Conservation (phyloP, 1,140 invertebrate species). For the Leptopilina boulardi region DNA sequence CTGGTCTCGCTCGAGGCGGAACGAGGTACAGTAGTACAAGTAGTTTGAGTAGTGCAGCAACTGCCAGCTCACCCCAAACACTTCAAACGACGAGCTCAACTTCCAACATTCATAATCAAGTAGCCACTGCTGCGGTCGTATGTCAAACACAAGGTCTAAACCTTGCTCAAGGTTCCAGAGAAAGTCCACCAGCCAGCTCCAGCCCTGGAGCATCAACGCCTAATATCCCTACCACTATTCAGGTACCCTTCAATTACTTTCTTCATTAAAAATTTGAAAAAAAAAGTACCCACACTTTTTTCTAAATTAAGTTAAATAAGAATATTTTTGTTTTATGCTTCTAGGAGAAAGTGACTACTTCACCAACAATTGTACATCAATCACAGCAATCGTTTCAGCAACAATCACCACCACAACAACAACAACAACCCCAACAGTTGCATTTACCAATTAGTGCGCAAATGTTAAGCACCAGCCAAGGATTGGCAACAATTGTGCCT, state of each 20-base stretch:
- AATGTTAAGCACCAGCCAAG: constrained; percentile 72
- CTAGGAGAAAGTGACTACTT: constrained; percentile 52
- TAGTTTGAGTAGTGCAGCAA: constrained; percentile 71
- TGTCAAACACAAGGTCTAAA: constrained; percentile 73
- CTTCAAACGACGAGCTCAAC: constrained; percentile 60
- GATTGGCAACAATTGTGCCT: constrained; percentile 72
- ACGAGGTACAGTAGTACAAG: constrained; percentile 75
- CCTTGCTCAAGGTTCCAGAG: constrained; percentile 69
- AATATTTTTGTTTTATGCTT: no score
- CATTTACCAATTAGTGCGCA: constrained; percentile 73
- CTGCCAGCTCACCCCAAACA: constrained; percentile 68
- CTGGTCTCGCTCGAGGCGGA: constrained; percentile 67
- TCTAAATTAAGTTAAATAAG: no score
- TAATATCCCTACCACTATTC: constrained; percentile 70
- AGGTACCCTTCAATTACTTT: constrained; percentile 56
- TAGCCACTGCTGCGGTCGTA: constrained; percentile 68
- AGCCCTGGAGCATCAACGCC: constrained; percentile 67
- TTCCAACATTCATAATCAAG: constrained; percentile 69
- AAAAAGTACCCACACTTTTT: not conserved
- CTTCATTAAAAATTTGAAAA: constrained; percentile 22
- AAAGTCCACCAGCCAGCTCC: constrained; percentile 70
- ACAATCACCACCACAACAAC: constrained; percentile 38
- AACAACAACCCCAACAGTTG: constrained; percentile 67
- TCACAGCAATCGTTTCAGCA: constrained; percentile 28
- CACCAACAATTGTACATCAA: constrained; percentile 63